A percentile compares a stretch with the other conserved stretches of the same genome.
Conservation (phyloP, 2,888 invertebrate species). For the Lucinisca nassula region DNA sequence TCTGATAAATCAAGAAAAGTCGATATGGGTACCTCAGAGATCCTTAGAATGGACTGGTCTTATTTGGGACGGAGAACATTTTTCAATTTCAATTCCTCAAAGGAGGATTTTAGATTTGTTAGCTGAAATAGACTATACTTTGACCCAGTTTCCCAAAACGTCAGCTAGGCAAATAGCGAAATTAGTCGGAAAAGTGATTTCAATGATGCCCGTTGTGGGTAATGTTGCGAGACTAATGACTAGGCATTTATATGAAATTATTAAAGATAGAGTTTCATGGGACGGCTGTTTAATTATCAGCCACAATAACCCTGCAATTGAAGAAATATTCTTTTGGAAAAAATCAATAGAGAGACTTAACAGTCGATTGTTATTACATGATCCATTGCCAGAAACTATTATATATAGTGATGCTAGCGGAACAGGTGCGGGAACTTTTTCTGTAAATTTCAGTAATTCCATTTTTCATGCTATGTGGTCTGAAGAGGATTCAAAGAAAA, state of each 20-base stretch:
- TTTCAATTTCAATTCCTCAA: constrained; percentile 16
- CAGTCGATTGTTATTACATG: not conserved
- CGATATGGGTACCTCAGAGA: not conserved
- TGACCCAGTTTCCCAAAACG: not conserved
- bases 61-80: not conserved
- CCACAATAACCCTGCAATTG: not conserved
- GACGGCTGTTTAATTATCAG: not conserved
- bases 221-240: constrained; percentile 7
- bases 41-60: not conserved
- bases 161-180: constrained; percentile 2
- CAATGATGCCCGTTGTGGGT: constrained; percentile 7
- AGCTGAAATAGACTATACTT: not conserved
- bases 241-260: not conserved
- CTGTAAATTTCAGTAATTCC: not conserved
- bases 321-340: not conserved
- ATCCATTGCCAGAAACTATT: not conserved
- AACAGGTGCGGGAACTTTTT: not conserved
- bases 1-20: not conserved
- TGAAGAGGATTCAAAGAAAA: constrained; percentile 20
- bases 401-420: not conserved
- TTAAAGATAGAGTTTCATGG: not conserved
- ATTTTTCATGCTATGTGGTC: not conserved
- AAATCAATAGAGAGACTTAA: not conserved
- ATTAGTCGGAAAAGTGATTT: not conserved
- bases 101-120: constrained; percentile 27